A percentile compares a stretch with the other conserved stretches of the same genome.
Conservation (phyloP, 2,888 invertebrate genomes). For the Diplolepis rosae region DNA sequence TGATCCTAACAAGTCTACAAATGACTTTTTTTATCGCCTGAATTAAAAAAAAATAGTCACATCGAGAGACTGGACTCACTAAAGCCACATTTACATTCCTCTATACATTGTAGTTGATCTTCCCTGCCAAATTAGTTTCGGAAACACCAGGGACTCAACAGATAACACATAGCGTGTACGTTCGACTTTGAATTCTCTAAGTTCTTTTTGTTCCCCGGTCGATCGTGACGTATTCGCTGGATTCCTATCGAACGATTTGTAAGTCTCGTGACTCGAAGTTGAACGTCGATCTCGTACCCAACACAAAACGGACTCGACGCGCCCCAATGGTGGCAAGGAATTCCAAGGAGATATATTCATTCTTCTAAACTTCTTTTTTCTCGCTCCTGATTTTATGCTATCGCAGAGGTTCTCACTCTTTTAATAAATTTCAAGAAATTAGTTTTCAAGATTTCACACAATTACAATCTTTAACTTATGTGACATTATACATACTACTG, state of each 20-base stretch:
- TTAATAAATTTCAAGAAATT: too few relatives aligned
- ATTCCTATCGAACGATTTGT: conserved; percentile 50
- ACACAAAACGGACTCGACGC: conserved; percentile 43
- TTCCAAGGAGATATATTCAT: conserved; percentile 38
- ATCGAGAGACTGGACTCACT: conserved; percentile 1
- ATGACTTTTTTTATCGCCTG: too few relatives aligned
- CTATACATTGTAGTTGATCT: neutral
- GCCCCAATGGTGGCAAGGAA: conserved; percentile 47
- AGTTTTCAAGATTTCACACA: too few relatives aligned
- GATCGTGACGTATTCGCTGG: conserved; percentile 34
- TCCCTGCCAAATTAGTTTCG: conserved; percentile 12
- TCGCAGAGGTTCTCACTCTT: neutral
- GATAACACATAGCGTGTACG: conserved; percentile 25
- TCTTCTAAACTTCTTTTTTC: neutral
- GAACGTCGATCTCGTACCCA: conserved; percentile 43
- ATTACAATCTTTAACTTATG: too few relatives aligned
- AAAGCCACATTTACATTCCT: conserved; percentile 13
- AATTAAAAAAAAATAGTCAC: conserved; percentile 9
- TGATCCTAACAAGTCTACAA: too few relatives aligned
- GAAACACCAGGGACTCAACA: conserved; percentile 7
- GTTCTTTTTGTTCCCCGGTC: conserved; percentile 8
- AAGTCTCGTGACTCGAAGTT: conserved; percentile 46
- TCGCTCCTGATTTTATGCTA: neutral
- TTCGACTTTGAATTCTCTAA: conserved; percentile 30
- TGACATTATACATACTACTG: too few relatives aligned